phyloP scores from a whole-genome alignment of 2,113 vertebrate species.

The Cyrtonyx montezumae region DNA sequence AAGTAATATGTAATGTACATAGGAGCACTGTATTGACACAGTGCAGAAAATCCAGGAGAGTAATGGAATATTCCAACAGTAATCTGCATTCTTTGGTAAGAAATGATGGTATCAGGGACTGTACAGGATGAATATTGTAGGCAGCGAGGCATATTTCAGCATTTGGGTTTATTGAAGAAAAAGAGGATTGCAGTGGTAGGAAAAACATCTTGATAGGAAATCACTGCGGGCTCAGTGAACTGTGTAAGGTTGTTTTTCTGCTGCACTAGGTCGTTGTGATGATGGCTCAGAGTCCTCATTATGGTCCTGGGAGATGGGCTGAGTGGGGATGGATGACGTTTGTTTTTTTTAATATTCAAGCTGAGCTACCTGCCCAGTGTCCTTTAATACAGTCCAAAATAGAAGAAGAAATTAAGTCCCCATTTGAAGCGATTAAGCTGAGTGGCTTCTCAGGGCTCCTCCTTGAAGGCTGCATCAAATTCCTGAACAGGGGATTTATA shows the following conservation, averaged over 20 bases:
- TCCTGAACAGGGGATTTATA: neutral
- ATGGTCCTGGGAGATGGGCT: neutral
- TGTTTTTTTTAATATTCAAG: neutral
- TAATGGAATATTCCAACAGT: neutral
- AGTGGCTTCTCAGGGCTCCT: neutral
- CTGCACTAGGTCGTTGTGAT: neutral
- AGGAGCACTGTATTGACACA: neutral
- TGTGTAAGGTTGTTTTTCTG: neutral
- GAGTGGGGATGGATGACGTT: rapidly evolving
- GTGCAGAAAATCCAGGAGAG: neutral
- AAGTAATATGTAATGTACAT: neutral
- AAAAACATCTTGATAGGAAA: neutral
- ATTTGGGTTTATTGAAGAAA: neutral
- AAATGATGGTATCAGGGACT: neutral
- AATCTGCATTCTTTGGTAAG: neutral
- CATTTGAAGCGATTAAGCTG: neutral
- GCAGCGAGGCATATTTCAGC: neutral
- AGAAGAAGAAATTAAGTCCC: neutral
- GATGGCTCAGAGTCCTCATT: neutral
- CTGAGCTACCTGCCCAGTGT: neutral
- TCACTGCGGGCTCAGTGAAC: neutral
- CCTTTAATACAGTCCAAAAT: neutral
- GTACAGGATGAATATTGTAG: neutral
- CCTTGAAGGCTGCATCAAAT: neutral
- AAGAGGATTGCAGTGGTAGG: neutral